These are phyloP conservation scores for Melanotaenia duboulayi DNA, from an alignment of 2,113 vertebrate genomes.

Conservation along the genomic window DNA sequence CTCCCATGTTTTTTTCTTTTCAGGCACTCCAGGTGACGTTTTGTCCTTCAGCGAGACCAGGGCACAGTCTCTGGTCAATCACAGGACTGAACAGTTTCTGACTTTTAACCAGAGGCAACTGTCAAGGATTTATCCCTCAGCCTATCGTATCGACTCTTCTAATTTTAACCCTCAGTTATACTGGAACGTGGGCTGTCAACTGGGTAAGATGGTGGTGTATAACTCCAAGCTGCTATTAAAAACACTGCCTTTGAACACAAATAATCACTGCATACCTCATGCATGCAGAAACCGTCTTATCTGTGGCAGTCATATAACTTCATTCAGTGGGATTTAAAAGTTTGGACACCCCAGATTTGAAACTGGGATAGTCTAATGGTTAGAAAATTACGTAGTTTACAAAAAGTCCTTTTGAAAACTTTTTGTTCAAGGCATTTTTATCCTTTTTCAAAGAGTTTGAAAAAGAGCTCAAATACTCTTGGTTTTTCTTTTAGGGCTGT, in stretches of 20 bases:
- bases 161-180: slow-evolving; percentile 97
- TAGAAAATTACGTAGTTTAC: background rate
- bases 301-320: background rate
- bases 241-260: slow-evolving; percentile 17
- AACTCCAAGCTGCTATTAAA: slow-evolving; percentile 8
- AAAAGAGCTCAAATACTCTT: too few relatives aligned
- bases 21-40: slow-evolving; percentile 92
- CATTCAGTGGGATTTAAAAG: background rate
- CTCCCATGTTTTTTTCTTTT: slow-evolving; percentile 17
- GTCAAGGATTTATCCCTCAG: slow-evolving; percentile 95
- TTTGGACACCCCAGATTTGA: background rate
- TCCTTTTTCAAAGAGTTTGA: too few relatives aligned
- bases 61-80: slow-evolving; percentile 93
- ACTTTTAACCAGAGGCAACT: slow-evolving; percentile 95
- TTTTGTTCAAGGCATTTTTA: too few relatives aligned
- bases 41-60: slow-evolving; percentile 95
- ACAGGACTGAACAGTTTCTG: slow-evolving; percentile 92
- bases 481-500: too few relatives aligned
- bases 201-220: slow-evolving; percentile 82
- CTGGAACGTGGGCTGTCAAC: slow-evolving; percentile 96
- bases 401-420: too few relatives aligned
- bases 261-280: background rate
- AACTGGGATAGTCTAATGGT: background rate
- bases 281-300: background rate
- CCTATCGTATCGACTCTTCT: slow-evolving; percentile 97